Evolutionary conservation across 2,888 invertebrate species (phyloP).

Genomic region (Hedya salicella): DNA sequence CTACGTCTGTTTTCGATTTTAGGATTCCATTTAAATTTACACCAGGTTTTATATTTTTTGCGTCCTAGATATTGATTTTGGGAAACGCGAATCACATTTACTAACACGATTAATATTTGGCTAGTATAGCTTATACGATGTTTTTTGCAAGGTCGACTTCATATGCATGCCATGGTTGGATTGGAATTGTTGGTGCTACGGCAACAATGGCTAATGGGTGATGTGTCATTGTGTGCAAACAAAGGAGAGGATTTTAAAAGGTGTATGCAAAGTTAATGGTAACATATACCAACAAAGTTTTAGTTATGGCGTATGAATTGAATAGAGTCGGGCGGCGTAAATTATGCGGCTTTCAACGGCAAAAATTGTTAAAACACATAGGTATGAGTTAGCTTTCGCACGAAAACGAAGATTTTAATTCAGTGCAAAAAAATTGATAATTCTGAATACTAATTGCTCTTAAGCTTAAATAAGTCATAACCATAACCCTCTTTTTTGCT

Average conservation of each 20-base stretch:
- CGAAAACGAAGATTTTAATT: no score
- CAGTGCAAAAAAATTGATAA: no score
- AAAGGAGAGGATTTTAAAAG: conserved; percentile 29
- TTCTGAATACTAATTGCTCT: no score
- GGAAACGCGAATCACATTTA: neutral
- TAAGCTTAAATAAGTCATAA: no score
- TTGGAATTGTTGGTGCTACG: conserved; percentile 29
- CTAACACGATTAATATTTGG: neutral
- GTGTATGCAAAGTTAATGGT: conserved; percentile 11
- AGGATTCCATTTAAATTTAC: neutral
- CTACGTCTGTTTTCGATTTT: neutral
- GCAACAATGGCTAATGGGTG: conserved; percentile 39
- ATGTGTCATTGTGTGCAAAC: conserved; percentile 35
- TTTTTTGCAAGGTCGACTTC: conserved; percentile 32
- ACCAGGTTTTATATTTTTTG: neutral
- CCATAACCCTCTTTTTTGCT: no score
- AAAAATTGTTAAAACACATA: no score
- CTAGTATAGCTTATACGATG: conserved; percentile 12
- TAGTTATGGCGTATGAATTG: neutral
- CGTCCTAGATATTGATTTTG: no score
- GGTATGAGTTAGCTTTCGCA: no score
- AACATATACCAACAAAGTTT: neutral
- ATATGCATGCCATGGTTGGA: conserved; percentile 26
- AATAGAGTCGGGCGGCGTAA: no score
- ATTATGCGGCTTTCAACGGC: no score